A percentile compares a stretch with the other conserved stretches of the same genome.
Conservation (phyloP, 2,113 vertebrate species). For the Nansenia antarctica region DNA sequence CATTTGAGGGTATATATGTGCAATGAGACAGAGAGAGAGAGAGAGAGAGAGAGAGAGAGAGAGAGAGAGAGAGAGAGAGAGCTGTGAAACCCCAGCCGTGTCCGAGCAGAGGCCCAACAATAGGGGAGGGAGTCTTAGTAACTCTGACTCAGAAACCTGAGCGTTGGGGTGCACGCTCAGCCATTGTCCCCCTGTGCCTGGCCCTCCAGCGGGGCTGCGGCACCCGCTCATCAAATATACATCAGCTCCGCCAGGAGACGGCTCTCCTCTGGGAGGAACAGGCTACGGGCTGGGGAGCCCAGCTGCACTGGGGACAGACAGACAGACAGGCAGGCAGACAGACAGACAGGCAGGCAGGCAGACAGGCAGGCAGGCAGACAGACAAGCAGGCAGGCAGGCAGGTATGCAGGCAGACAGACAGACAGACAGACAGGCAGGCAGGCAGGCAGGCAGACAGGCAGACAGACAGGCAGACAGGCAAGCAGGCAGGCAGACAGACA, state of each 20-base stretch:
- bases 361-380: background rate
- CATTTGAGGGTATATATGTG: background rate
- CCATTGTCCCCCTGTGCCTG: constrained; percentile 61
- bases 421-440: background rate
- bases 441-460: background rate
- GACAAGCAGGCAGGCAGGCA: background rate
- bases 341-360: background rate
- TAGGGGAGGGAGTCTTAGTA: constrained; percentile 54
- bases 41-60: background rate
- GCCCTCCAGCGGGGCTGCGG: constrained; percentile 60
- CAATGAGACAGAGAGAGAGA: background rate
- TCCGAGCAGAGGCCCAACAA: constrained; percentile 23
- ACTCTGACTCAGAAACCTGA: constrained; percentile 67
- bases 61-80: background rate
- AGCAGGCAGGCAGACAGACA: too few relatives aligned
- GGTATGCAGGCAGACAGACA: background rate
- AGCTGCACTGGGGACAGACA: constrained; percentile 15
- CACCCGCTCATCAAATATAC: constrained; percentile 79
- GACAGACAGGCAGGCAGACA: background rate
- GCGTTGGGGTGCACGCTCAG: constrained; percentile 13
- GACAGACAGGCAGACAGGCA: background rate
- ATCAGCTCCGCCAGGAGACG: constrained; percentile 55
- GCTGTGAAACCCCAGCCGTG: constrained; percentile 53
- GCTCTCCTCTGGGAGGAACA: constrained; percentile 56
- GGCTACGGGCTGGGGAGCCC: constrained; percentile 30